Evolutionary conservation across 2,888 invertebrate genomes (phyloP).

Genomic region (Leucophenga maculata): DNA sequence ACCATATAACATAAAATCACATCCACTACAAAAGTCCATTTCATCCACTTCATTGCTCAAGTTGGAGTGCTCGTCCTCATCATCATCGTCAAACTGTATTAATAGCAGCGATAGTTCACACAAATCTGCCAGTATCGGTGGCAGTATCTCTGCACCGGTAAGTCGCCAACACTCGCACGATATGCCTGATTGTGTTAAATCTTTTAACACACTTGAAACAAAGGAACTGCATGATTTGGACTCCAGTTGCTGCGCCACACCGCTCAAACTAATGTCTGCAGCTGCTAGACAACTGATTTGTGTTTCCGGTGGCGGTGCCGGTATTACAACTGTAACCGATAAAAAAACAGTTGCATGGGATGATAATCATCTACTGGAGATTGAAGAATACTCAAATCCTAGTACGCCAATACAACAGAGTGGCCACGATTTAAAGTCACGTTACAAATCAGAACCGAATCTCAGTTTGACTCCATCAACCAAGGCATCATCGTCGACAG

Average conservation of each 20-base stretch:
- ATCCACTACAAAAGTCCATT: conserved; percentile 68
- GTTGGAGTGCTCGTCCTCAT: conserved; percentile 39
- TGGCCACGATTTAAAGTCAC: conserved; percentile 54
- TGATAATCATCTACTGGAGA: conserved; percentile 53
- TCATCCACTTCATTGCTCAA: conserved; percentile 68
- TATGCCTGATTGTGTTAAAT: conserved; percentile 18
- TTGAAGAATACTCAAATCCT: conserved; percentile 56
- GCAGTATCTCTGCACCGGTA: conserved; percentile 63
- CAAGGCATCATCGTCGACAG: conserved; percentile 33
- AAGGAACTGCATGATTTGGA: conserved; percentile 46
- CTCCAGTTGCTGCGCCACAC: conserved; percentile 55
- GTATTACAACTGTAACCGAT: conserved; percentile 35
- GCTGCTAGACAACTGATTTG: conserved; percentile 52
- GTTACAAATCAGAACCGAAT: conserved; percentile 71
- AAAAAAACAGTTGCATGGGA: conserved; percentile 65
- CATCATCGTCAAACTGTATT: conserved; percentile 42
- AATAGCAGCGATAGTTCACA: conserved; percentile 43
- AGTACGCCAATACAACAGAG: conserved; percentile 58
- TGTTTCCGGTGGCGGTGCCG: conserved; percentile 18
- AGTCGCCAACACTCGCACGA: conserved; percentile 67
- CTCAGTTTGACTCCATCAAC: conserved; percentile 48
- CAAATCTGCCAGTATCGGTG: conserved; percentile 9
- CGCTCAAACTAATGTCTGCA: conserved; percentile 57
- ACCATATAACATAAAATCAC: conserved; percentile 47
- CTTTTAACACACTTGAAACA: conserved; percentile 31